Evolutionary conservation across 1,140 invertebrate species (phyloP), one percentile per base, ranked within the genome.

Genomic region (Drosophila pallidifrons): DNA sequence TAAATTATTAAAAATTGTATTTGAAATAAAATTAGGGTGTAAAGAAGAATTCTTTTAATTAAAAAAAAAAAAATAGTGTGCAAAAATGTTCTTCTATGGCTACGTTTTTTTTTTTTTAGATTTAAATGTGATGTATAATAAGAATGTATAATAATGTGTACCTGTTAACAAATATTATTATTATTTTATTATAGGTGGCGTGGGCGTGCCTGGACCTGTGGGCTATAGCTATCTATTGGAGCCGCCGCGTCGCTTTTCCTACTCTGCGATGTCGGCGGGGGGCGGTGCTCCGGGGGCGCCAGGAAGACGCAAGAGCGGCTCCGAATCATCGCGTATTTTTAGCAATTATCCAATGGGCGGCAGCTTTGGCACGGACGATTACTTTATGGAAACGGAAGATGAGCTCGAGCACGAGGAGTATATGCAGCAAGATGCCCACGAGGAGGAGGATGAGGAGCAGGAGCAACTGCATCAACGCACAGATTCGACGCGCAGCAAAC

Each of bases 171-270:
- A 32, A 32, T 32, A 32, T 32, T 6, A 32, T 32, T 4, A 32
- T 38, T 38, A 38, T 10, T 10, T 3, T 38, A 38, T n/a, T 15
- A 7, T 3, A 88, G 81, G 85, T 55, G 83, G 83, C n/a, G 79
- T 89, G 1, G 79, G 79, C 6, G 68, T 73, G 20, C 67, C 67
- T 2, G 88, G 77, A 3, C 81, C 94, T 4, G 95, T 95, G 60
- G 95, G 95, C 43, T 96, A 96, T 77, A 95, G 95, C 58, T 95
- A 95, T 78, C 89, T 96, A 45, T 87, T 96, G 55, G 94, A 95
- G 63, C 95, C 95, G 5, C 94, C 95, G 45, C 94, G 93, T 77
- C 93, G 93, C 82, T 93, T 94, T 32, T 93, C 94, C 13, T 93
- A 93, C n/a, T 88, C 91, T 1, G 80, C 91, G 1, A 78, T 90